Base-by-base conservation (phyloP, 2,888 invertebrate species). In the Mesorhabditis belari region DNA sequence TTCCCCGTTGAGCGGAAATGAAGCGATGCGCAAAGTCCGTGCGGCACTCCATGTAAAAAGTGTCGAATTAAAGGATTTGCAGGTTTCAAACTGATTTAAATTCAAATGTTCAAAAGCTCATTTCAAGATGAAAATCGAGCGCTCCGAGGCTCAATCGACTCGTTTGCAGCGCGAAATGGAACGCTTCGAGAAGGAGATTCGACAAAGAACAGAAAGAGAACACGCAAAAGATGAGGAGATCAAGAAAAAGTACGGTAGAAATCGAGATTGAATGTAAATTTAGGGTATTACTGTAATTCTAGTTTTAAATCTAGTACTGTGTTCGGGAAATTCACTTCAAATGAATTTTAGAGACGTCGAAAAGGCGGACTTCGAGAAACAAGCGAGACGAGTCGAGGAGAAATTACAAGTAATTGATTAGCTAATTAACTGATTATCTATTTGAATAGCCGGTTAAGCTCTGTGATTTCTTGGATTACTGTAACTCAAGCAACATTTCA, bases 361-460 rank as follows among this genome's bases (percentile, higher is more conserved):
- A 5, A 63, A 64, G 57, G 66, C 62, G 29, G 69, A 71, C n/a
- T 35, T 66, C 49, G 69, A 67, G 21, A 62, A 57, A 5, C 56
- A 64, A 49, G 64, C 65, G 50, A 61, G 60, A 35, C 44, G 62
- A 29, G 51, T 6, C 5, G 60, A 27, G 55, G 58, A 21, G 67
- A 69, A 28, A 65, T 63, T n/a, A 6, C 35, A 64, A 9, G 68
- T 66, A 25, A 35, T 56, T 24, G 68, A 69, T n/a, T n/a, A n/a
- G n/a, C n/a, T n/a, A n/a, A n/a, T n/a, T n/a, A n/a, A n/a, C n/a
- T n/a, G n/a, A n/a, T n/a, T n/a, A n/a, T n/a, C n/a, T n/a, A n/a
- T n/a, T n/a, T n/a, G n/a, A n/a, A n/a, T n/a, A n/a, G n/a, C n/a
- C n/a, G n/a, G n/a, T n/a, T n/a, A n/a, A n/a, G n/a, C n/a, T n/a